Evolutionary conservation across 2,888 invertebrate species (phyloP).

Genomic region (Parnassius mnemosyne): DNA sequence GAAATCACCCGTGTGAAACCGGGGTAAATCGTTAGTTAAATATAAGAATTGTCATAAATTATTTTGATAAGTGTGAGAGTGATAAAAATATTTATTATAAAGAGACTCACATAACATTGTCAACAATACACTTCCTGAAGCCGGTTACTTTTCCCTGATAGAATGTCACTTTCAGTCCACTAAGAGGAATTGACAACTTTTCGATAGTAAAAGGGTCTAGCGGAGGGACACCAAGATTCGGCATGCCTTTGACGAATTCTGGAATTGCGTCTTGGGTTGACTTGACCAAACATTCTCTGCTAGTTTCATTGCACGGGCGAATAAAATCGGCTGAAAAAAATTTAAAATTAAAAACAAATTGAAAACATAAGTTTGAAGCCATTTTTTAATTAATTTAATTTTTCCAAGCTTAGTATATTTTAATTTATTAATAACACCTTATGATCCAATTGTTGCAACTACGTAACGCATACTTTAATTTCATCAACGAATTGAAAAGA

Average conservation of each 20-base stretch:
- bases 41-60: too few relatives aligned
- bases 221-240: constrained; percentile 48
- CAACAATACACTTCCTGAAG: constrained; percentile 63
- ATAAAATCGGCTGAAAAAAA: constrained; percentile 64
- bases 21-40: too few relatives aligned
- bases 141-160: constrained; percentile 65
- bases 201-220: constrained; percentile 70
- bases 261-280: constrained; percentile 65
- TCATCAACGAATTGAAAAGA: too few relatives aligned
- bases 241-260: constrained; percentile 64
- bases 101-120: constrained; percentile 53
- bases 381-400: background rate
- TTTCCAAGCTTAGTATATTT: background rate
- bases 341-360: constrained; percentile 5
- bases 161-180: constrained; percentile 64
- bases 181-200: constrained; percentile 57
- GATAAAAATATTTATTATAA: background rate
- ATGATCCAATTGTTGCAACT: too few relatives aligned
- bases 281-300: constrained; percentile 54
- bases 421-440: background rate
- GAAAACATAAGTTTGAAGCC: too few relatives aligned
- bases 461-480: too few relatives aligned
- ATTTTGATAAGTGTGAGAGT: background rate
- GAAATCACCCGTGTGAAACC: too few relatives aligned
- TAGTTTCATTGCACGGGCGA: constrained; percentile 60